Evolutionary conservation across 2,113 vertebrate species (phyloP).

Genomic region (Periophthalmodon schlosseri): DNA sequence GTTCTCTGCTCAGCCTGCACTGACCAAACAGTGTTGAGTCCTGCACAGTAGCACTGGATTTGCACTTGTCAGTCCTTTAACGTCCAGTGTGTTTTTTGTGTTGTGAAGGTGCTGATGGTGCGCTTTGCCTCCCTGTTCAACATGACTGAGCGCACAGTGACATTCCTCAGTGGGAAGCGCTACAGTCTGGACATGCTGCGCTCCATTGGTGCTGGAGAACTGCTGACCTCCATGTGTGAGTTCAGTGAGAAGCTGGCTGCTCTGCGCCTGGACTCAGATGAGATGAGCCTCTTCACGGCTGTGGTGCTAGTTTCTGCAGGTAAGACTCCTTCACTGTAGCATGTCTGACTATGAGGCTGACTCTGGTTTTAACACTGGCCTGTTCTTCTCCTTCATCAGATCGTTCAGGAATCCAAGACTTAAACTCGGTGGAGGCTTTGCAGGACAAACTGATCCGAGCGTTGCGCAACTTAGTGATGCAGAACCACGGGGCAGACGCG

Average conservation of each 20-base stretch:
- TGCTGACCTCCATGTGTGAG: constrained; percentile 96
- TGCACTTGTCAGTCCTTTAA: neutral
- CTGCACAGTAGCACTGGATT: neutral
- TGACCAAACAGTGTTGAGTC: constrained; percentile 2
- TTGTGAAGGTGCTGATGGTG: constrained; percentile 92
- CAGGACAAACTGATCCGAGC: constrained; percentile 96
- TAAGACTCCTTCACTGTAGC: constrained; percentile 66
- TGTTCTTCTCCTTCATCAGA: constrained; percentile 72
- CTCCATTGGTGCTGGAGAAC: constrained; percentile 90
- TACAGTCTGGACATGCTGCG: constrained; percentile 89
- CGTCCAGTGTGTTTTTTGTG: neutral
- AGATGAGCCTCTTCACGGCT: constrained; percentile 96
- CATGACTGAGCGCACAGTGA: constrained; percentile 88
- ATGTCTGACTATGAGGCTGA: neutral
- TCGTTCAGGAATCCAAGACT: constrained; percentile 93
- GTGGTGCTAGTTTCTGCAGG: constrained; percentile 97
- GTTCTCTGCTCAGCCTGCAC: no score
- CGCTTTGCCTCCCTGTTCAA: constrained; percentile 94
- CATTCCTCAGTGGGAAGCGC: constrained; percentile 92
- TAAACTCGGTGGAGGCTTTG: constrained; percentile 90
- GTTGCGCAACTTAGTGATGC: constrained; percentile 91
- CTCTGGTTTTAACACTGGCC: neutral
- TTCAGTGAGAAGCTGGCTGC: constrained; percentile 95
- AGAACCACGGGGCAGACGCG: constrained; percentile 91
- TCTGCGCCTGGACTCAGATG: constrained; percentile 89